phyloP scores from a whole-genome alignment of 2,888 invertebrate genomes.

The Cheilosia vernalis region DNA sequence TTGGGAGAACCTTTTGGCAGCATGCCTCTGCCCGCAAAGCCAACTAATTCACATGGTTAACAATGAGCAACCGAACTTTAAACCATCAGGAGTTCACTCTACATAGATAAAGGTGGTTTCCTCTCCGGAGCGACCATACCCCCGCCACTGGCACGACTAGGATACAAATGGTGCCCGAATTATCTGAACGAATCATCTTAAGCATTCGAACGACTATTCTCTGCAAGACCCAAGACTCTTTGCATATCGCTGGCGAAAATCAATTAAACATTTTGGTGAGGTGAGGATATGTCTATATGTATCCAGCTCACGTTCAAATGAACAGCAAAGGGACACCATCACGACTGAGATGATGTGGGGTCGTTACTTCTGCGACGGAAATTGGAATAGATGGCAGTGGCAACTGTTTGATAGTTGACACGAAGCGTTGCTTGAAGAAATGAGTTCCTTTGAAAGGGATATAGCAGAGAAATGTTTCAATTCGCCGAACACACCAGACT shows the following conservation, averaged over 20 bases:
- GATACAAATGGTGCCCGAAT: constrained; percentile 28
- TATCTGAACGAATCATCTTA: constrained; percentile 62
- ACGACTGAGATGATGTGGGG: constrained; percentile 37
- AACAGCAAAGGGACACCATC: constrained; percentile 23
- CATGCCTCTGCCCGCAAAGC: constrained; percentile 46
- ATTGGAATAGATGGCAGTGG: constrained; percentile 22
- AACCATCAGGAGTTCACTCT: constrained; percentile 51
- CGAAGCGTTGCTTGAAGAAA: constrained; percentile 23
- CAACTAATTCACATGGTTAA: constrained; percentile 46
- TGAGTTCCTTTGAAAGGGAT: constrained; percentile 25
- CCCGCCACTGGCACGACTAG: constrained; percentile 9
- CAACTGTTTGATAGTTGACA: constrained; percentile 44
- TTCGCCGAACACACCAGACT: neutral
- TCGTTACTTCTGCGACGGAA: constrained; percentile 7
- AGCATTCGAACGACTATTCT: constrained; percentile 31
- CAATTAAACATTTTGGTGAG: constrained; percentile 58
- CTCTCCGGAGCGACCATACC: neutral
- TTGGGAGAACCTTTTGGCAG: constrained; percentile 40
- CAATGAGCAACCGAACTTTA: constrained; percentile 44
- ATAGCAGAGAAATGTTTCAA: neutral
- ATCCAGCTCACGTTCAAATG: constrained; percentile 4
- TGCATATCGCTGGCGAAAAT: constrained; percentile 50
- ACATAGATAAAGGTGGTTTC: constrained; percentile 40
- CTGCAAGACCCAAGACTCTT: constrained; percentile 21
- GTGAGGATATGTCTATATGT: neutral